Evolutionary conservation across 2,888 invertebrate species (phyloP).

Genomic region (Eupithecia centaureata): DNA sequence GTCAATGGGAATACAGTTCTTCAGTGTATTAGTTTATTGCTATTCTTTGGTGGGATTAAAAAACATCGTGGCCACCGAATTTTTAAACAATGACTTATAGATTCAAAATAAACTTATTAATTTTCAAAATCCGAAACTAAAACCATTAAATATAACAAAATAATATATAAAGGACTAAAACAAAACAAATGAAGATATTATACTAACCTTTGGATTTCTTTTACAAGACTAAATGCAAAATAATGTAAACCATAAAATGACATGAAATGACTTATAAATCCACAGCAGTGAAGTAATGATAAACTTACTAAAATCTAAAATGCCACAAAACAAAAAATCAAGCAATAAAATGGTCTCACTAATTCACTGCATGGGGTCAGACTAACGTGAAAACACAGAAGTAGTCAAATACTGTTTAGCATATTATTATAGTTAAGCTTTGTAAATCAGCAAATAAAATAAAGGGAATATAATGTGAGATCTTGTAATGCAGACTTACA

Average conservation of each 20-base stretch:
- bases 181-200: constrained; percentile 61
- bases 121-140: constrained; percentile 51
- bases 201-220: constrained; percentile 83
- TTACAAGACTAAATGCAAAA: constrained; percentile 84
- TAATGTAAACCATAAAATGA: constrained; percentile 64
- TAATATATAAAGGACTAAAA: constrained; percentile 60
- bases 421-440: constrained; percentile 82
- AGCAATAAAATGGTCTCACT: constrained; percentile 63
- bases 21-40: constrained; percentile 62
- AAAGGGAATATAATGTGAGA: constrained; percentile 84
- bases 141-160: constrained; percentile 60
- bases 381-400: constrained; percentile 81
- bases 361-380: constrained; percentile 76
- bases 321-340: constrained; percentile 68
- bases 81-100: constrained; percentile 42
- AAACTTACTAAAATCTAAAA: constrained; percentile 62
- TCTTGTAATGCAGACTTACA: constrained; percentile 84
- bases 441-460: constrained; percentile 84
- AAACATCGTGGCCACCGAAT: constrained; percentile 44
- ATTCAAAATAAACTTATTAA: constrained; percentile 40
- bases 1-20: constrained; percentile 60
- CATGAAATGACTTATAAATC: constrained; percentile 75
- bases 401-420: constrained; percentile 84
- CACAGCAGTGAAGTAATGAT: constrained; percentile 71
- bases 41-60: constrained; percentile 47